phyloP scores from a whole-genome alignment of 2,888 invertebrate genomes.

The Melinaea menophilus region DNA sequence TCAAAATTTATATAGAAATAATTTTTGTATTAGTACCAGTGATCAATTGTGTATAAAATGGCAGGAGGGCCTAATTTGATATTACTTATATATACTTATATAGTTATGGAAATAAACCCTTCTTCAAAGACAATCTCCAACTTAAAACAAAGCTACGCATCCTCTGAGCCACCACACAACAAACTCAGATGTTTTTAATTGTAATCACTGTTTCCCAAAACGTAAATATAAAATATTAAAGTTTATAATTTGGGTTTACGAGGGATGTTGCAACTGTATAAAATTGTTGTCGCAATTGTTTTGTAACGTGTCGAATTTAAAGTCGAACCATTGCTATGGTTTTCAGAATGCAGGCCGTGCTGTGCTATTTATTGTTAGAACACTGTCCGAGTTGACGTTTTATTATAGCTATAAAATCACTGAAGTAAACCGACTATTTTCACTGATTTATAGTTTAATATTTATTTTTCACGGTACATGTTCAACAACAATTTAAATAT shows the following conservation, averaged over 20 bases:
- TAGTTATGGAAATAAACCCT: too few relatives aligned
- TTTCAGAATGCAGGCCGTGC: constrained; percentile 63
- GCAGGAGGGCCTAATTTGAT: too few relatives aligned
- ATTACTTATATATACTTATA: too few relatives aligned
- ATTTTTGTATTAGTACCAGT: too few relatives aligned
- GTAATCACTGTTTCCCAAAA: background rate
- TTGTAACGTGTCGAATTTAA: constrained; percentile 56
- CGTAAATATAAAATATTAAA: background rate
- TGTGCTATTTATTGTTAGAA: constrained; percentile 64
- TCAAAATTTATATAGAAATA: too few relatives aligned
- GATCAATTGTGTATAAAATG: too few relatives aligned
- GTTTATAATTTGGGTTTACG: background rate
- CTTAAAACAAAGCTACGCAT: too few relatives aligned
- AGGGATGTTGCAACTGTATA: background rate
- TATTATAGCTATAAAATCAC: constrained; percentile 71
- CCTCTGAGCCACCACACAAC: background rate
- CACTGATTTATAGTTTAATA: constrained; percentile 70
- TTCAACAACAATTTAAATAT: constrained; percentile 52
- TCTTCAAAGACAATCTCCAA: too few relatives aligned
- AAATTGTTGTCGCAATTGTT: background rate
- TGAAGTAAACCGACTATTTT: constrained; percentile 66
- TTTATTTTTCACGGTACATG: constrained; percentile 72
- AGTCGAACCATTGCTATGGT: constrained; percentile 55
- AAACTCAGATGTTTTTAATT: background rate
- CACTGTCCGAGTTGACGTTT: constrained; percentile 70